A percentile compares a stretch with the other conserved stretches of the same genome.
Evolutionary conservation across 2,888 invertebrate species (phyloP).

Genomic region (Chrysolina americana): DNA sequence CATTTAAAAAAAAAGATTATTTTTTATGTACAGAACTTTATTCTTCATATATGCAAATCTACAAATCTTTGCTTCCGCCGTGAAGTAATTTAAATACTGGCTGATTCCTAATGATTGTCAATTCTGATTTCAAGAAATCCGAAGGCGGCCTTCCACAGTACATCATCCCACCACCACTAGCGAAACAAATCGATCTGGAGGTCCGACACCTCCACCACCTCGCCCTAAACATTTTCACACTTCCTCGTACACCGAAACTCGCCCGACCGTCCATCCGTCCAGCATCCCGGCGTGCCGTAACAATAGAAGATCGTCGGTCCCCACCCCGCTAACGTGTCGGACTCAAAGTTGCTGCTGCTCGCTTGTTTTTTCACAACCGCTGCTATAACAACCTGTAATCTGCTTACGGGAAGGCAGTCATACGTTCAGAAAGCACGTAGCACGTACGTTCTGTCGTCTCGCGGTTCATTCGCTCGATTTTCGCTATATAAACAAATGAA

Average conservation of each 20-base stretch:
- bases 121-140: not conserved
- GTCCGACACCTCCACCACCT: slow-evolving; percentile 27
- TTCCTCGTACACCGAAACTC: slow-evolving; percentile 42
- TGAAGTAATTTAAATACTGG: too few species aligned
- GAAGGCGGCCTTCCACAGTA: not conserved
- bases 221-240: slow-evolving; percentile 46
- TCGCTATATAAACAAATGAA: slow-evolving; percentile 46
- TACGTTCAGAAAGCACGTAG: slow-evolving; percentile 42
- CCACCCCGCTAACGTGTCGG: slow-evolving; percentile 57
- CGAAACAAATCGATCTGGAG: slow-evolving; percentile 9
- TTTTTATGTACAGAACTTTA: too few species aligned
- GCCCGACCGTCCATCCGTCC: slow-evolving; percentile 35
- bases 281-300: slow-evolving; percentile 53
- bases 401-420: slow-evolving; percentile 59
- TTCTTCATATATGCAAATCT: too few species aligned
- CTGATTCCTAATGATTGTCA: not conserved
- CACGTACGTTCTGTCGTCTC: slow-evolving; percentile 19
- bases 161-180: slow-evolving; percentile 5
- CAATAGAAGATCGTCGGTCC: slow-evolving; percentile 58
- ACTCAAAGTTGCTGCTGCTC: slow-evolving; percentile 55
- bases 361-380: slow-evolving; percentile 66
- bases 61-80: too few species aligned
- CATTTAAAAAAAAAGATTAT: too few species aligned
- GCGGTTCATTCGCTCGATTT: slow-evolving; percentile 25
- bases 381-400: slow-evolving; percentile 69